These are phyloP conservation scores for Akabosia matsudoensis DNA, from an alignment of 1,140 invertebrate genomes.

Conservation along the genomic window DNA sequence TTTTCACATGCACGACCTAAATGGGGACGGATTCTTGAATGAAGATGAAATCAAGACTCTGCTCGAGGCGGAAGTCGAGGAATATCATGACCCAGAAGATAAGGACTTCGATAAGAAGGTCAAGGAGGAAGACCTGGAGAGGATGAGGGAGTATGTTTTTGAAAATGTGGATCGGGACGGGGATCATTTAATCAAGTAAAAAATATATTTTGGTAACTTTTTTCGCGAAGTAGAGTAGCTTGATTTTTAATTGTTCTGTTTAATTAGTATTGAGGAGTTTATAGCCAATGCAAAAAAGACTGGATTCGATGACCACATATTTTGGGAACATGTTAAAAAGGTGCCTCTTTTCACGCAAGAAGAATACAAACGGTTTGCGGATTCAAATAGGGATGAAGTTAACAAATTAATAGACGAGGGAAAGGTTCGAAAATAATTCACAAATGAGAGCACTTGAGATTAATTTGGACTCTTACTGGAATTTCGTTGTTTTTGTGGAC, in stretches of 20 bases:
- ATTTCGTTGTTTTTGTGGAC: not conserved
- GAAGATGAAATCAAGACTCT: not conserved
- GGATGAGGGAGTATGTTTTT: slow-evolving; percentile 3
- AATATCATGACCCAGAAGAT: not conserved
- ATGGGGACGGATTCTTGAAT: not conserved
- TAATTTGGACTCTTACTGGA: not conserved
- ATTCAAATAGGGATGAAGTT: not conserved
- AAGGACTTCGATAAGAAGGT: not conserved
- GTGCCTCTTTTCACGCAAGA: not conserved
- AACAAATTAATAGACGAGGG: not conserved
- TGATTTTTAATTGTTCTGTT: not conserved
- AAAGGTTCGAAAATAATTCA: not conserved
- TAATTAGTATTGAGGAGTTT: slow-evolving; percentile 4
- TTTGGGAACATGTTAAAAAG: not conserved
- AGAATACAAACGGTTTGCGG: not conserved
- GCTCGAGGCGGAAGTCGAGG: not conserved
- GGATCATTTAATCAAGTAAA: not conserved
- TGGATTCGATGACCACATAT: not conserved
- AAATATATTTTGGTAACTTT: not conserved
- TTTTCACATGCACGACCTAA: not conserved
- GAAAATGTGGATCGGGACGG: not conserved
- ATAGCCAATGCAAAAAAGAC: not conserved
- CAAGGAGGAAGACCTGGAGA: not conserved
- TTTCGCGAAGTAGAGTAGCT: not conserved
- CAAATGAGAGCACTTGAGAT: not conserved